phyloP scores from a whole-genome alignment of 2,888 invertebrate genomes.

The Pachydiplax longipennis region DNA sequence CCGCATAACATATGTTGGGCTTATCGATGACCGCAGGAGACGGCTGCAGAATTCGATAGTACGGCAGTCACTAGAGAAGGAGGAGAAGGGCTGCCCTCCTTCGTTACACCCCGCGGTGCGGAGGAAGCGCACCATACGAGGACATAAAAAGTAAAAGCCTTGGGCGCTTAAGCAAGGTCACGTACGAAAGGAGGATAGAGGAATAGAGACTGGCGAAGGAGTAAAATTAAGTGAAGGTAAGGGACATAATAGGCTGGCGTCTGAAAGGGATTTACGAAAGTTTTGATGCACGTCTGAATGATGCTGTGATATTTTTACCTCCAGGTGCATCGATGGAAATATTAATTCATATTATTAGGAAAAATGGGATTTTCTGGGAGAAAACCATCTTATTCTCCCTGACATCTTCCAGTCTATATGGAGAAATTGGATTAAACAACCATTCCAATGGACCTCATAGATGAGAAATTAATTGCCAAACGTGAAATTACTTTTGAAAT shows the following conservation, averaged over 20 bases:
- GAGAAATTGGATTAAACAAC: too few relatives aligned
- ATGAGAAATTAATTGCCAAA: too few relatives aligned
- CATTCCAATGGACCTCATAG: too few relatives aligned
- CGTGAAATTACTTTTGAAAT: too few relatives aligned
- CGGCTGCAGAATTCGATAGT: neutral
- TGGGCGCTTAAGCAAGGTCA: constrained; percentile 28
- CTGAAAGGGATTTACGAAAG: neutral
- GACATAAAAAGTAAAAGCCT: constrained; percentile 28
- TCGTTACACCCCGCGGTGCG: neutral
- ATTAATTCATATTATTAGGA: too few relatives aligned
- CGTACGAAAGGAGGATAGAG: constrained; percentile 3
- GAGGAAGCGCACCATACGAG: neutral
- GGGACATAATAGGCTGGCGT: neutral
- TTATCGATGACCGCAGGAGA: neutral
- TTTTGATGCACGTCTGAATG: too few relatives aligned
- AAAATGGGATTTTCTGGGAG: too few relatives aligned
- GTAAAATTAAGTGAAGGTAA: neutral
- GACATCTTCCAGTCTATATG: too few relatives aligned
- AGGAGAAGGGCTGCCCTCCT: neutral
- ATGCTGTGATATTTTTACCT: too few relatives aligned
- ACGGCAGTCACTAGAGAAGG: neutral
- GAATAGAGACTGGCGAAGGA: neutral
- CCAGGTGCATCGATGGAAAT: too few relatives aligned
- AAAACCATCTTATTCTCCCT: too few relatives aligned
- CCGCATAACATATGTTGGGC: neutral